These are phyloP conservation scores for Tenthredo livida DNA, from an alignment of 2,888 invertebrate genomes.

Conservation along the genomic window DNA sequence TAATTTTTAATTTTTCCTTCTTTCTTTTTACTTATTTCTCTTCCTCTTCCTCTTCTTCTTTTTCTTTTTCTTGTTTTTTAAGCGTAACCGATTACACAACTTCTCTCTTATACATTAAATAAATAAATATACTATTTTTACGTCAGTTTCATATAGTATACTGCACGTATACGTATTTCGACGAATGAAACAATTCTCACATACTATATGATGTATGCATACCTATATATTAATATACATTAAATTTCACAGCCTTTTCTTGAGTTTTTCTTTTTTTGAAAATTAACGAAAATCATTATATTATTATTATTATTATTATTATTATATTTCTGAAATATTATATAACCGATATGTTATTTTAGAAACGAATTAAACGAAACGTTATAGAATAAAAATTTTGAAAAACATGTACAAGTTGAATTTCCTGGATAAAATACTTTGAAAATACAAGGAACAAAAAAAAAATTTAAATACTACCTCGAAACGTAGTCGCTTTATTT, in stretches of 20 bases:
- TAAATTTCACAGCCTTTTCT: conserved; percentile 24
- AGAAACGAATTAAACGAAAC: no score
- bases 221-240: neutral
- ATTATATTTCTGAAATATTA: neutral
- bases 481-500: neutral
- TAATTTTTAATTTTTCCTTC: neutral
- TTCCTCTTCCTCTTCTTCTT: no score
- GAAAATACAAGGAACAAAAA: neutral
- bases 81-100: conserved; percentile 10
- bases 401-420: neutral
- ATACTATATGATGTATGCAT: neutral
- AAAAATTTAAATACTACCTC: neutral
- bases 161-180: neutral
- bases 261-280: neutral
- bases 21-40: neutral
- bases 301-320: neutral
- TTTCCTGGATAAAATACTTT: neutral
- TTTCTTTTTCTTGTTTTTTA: neutral
- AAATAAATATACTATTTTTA: conserved; percentile 1
- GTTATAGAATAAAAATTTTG: neutral
- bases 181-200: neutral
- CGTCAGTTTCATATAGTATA: neutral
- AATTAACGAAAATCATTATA: neutral
- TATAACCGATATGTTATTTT: neutral
- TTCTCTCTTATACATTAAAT: neutral